A percentile compares a stretch with the other conserved stretches of the same genome.
Conservation (phyloP, 2,113 vertebrate genomes). For the Leptosomus discolor region DNA sequence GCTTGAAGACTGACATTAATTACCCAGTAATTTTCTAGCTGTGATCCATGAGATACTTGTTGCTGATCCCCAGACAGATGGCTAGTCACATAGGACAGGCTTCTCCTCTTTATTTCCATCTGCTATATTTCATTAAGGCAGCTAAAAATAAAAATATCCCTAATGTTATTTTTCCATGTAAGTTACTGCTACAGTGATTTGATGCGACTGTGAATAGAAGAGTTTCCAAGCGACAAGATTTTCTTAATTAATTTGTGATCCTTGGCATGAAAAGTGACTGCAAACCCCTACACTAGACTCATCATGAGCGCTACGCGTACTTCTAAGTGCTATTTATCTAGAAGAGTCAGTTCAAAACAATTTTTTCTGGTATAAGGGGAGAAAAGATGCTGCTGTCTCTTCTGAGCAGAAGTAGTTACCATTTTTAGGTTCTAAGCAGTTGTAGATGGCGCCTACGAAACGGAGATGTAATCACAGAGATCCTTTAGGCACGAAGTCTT, state of each 20-base stretch:
- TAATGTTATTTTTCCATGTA: slow-evolving; percentile 47
- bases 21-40: slow-evolving; percentile 42
- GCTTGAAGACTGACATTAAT: slow-evolving; percentile 37
- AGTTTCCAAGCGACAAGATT: slow-evolving; percentile 41
- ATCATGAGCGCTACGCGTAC: background rate
- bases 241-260: slow-evolving; percentile 48
- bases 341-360: background rate
- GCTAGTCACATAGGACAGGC: slow-evolving; percentile 26
- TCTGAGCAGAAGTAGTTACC: background rate
- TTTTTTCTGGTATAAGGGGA: background rate
- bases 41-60: slow-evolving; percentile 27
- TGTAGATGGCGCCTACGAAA: background rate
- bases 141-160: slow-evolving; percentile 57
- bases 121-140: slow-evolving; percentile 62
- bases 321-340: background rate
- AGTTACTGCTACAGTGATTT: slow-evolving; percentile 21
- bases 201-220: background rate
- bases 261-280: background rate
- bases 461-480: background rate
- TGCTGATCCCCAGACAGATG: slow-evolving; percentile 61
- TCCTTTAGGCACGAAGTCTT: background rate
- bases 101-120: slow-evolving; percentile 64
- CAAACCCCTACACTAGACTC: slow-evolving; percentile 1
- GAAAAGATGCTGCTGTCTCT: background rate
- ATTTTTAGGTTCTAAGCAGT: background rate